Base-by-base conservation (phyloP, 2,113 vertebrate genomes). In the Sialia sialis region DNA sequence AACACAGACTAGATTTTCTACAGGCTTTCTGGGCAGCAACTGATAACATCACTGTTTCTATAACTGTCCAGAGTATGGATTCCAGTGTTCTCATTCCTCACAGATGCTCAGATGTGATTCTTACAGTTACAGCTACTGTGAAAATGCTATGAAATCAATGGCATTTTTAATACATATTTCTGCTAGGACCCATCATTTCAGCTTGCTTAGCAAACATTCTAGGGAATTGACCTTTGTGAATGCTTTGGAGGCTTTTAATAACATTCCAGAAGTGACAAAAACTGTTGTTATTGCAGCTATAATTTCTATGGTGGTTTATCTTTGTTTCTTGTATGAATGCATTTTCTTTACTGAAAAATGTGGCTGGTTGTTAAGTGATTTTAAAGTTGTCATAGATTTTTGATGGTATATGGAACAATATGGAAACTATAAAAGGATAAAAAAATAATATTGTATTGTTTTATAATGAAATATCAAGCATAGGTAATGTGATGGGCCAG, bases 161-260 rank as follows among this genome's bases (percentile, higher is more conserved):
- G 23, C 19, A 63, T 77, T 90, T 94, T 89, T 34, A 59, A 75
- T 78, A 43, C 15, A 22, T 64, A 78, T 72, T 85, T 95, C 75
- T 86, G 86, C 84, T 39, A 95, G 63, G 43, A 74, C 20, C 9
- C 13, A 73, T 34, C 25, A 59, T 48, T 83, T 93, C 51, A 83
- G 51, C 63, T 93, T 73, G 72, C 70, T 93, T 76, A 82, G 70
- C 59, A 68, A 92, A 87, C 49, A 62, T 23, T 58, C 46, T 32
- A 39, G 43, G 54, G 75, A 96, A 83, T 2, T 93, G 91, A 93
- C 91, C 81, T 97, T 89, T 96, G 63, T 85, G 89, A 94, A 85
- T 95, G 51, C 82, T 91, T 91, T 90, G 82, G 59, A 93, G 94
- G 91, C 87, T 39, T 95, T 89, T 86, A 95, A 36, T 58, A 67